phyloP scores from a whole-genome alignment of 2,797 vertebrate species.

The Schizopygopsis malacanthus region DNA sequence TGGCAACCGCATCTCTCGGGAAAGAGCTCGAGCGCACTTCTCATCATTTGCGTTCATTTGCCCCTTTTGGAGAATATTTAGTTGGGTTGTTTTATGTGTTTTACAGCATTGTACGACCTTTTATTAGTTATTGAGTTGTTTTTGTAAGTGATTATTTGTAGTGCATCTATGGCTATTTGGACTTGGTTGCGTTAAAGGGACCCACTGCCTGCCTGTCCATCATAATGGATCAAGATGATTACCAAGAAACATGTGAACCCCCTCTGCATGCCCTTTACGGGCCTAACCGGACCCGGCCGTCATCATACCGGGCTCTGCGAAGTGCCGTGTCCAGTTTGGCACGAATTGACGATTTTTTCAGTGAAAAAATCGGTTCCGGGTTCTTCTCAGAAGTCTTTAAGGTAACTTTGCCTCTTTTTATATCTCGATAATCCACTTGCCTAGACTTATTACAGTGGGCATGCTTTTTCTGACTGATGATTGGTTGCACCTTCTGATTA shows the following conservation, averaged over 20 bases:
- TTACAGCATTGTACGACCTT: neutral
- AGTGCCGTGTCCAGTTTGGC: constrained; percentile 92
- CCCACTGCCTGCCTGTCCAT: constrained; percentile 14
- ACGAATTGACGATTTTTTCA: constrained; percentile 94
- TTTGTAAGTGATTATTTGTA: neutral
- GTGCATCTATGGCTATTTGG: constrained; percentile 37
- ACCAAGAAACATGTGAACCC: constrained; percentile 70
- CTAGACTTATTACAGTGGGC: neutral
- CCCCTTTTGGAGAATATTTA: constrained; percentile 20
- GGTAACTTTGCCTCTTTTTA: constrained; percentile 72
- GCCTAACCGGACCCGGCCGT: constrained; percentile 84
- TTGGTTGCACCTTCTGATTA: neutral
- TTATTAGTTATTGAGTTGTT: neutral
- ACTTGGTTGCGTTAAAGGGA: constrained; percentile 30
- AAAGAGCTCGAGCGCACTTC: constrained; percentile 20
- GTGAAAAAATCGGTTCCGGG: constrained; percentile 93
- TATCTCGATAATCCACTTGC: neutral
- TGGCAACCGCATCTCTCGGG: constrained; percentile 41
- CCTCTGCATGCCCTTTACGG: constrained; percentile 74
- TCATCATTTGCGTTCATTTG: neutral
- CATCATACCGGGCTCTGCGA: constrained; percentile 90
- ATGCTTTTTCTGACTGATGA: neutral
- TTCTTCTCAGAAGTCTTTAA: constrained; percentile 98
- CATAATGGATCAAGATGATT: constrained; percentile 73
- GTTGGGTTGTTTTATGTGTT: neutral